These are phyloP conservation scores for Diachrysia chrysitis DNA, from an alignment of 2,888 invertebrate genomes.

Conservation along the genomic window DNA sequence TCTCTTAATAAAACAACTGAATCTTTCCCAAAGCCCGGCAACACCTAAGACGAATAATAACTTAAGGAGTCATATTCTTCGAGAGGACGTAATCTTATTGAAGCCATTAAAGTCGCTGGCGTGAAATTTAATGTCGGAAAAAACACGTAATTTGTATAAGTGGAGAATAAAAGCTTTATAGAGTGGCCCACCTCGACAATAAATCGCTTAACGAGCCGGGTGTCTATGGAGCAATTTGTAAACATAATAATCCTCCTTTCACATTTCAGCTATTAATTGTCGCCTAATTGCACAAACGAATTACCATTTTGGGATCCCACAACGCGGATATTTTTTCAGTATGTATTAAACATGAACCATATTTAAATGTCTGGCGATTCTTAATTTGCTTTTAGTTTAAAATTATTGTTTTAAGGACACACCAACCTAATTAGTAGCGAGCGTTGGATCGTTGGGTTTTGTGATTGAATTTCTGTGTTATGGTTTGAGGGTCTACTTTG, in stretches of 20 bases:
- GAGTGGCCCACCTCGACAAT: conserved; percentile 56
- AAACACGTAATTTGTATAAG: conserved; percentile 55
- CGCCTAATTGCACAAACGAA: conserved; percentile 64
- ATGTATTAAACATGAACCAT: conserved; percentile 7
- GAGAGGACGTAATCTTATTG: conserved; percentile 42
- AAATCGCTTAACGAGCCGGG: conserved; percentile 57
- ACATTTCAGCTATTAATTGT: conserved; percentile 65
- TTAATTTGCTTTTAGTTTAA: conserved; percentile 9
- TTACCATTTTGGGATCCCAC: conserved; percentile 58
- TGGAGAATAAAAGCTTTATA: conserved; percentile 47
- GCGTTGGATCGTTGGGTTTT: not conserved
- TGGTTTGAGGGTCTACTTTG: not conserved
- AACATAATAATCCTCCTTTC: conserved; percentile 66
- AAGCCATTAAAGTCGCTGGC: conserved; percentile 41
- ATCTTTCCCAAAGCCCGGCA: conserved; percentile 33
- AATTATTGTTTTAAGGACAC: not conserved
- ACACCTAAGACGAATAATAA: conserved; percentile 44
- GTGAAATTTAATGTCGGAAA: conserved; percentile 46
- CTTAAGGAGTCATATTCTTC: conserved; percentile 34
- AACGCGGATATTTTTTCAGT: conserved; percentile 17
- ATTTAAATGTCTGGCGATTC: not conserved
- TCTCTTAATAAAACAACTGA: conserved; percentile 22
- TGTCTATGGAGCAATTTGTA: conserved; percentile 66
- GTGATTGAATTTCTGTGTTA: not conserved
- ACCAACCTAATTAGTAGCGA: not conserved